Evolutionary conservation across 2,113 vertebrate genomes (phyloP).

Genomic region (Scytalopus superciliaris): DNA sequence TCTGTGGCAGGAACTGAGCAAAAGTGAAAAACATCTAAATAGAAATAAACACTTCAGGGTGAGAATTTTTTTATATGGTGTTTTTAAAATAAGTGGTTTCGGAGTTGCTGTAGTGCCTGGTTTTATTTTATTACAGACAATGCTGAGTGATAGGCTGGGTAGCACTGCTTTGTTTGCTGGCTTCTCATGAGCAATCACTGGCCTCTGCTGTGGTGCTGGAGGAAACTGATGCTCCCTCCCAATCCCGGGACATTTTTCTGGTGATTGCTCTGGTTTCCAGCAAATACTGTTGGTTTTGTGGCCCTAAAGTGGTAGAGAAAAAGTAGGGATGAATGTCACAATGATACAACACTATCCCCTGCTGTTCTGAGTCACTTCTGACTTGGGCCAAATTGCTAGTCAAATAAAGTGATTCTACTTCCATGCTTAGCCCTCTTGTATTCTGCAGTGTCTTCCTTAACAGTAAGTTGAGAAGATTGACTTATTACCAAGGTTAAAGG

Average conservation of each 20-base stretch:
- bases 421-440: background rate
- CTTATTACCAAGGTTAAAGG: background rate
- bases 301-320: background rate
- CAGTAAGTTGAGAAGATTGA: background rate
- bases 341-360: accelerated
- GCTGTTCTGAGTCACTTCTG: background rate
- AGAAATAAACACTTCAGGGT: background rate
- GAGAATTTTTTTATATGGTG: background rate
- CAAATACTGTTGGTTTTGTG: background rate
- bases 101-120: background rate
- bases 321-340: background rate
- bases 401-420: background rate
- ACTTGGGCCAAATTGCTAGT: background rate
- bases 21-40: background rate
- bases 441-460: background rate
- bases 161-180: background rate
- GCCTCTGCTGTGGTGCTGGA: background rate
- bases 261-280: background rate
- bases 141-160: background rate
- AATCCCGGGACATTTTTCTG: background rate
- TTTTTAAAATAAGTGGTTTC: background rate
- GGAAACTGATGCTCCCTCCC: background rate
- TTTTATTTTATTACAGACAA: background rate
- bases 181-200: background rate
- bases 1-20: background rate